Percentiles rank a stretch among this genome's conserved stretches.
Conservation (phyloP, 2,888 invertebrate species). For the Galeruca laticollis region DNA sequence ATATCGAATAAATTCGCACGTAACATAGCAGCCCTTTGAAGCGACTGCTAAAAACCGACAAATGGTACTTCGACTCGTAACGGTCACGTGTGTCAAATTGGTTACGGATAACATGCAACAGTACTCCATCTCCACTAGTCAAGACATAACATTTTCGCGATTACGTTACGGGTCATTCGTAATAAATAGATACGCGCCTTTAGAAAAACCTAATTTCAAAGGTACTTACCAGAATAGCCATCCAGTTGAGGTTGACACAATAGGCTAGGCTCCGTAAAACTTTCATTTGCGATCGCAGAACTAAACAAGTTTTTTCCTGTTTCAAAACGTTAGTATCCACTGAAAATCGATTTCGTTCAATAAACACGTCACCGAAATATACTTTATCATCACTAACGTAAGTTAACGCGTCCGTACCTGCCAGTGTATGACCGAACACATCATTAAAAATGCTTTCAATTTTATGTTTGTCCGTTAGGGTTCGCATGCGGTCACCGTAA, state of each 20-base stretch:
- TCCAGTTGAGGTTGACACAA: constrained; percentile 92
- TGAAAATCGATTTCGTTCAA: constrained; percentile 51
- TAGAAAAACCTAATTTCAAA: constrained; percentile 2
- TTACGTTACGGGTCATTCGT: too few species aligned
- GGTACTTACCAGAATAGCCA: constrained; percentile 83
- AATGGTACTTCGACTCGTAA: too few species aligned
- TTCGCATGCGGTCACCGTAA: constrained; percentile 90
- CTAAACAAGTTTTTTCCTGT: constrained; percentile 63
- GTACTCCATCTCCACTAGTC: too few species aligned
- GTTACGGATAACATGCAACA: too few species aligned
- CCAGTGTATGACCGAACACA: constrained; percentile 69
- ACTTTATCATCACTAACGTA: constrained; percentile 72
- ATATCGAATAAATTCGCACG: too few species aligned
- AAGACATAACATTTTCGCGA: too few species aligned
- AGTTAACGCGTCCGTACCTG: constrained; percentile 71
- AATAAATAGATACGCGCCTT: too few species aligned
- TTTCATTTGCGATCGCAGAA: constrained; percentile 73
- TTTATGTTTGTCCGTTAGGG: constrained; percentile 78
- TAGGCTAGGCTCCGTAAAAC: constrained; percentile 84
- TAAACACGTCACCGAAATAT: constrained; percentile 76
- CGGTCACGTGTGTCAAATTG: too few species aligned
- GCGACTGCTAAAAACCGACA: too few species aligned
- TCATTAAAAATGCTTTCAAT: constrained; percentile 70
- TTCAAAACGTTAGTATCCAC: constrained; percentile 58
- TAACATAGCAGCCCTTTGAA: too few species aligned